Evolutionary conservation across 1,140 invertebrate genomes (phyloP).

Genomic region (Zaprionus inermis): DNA sequence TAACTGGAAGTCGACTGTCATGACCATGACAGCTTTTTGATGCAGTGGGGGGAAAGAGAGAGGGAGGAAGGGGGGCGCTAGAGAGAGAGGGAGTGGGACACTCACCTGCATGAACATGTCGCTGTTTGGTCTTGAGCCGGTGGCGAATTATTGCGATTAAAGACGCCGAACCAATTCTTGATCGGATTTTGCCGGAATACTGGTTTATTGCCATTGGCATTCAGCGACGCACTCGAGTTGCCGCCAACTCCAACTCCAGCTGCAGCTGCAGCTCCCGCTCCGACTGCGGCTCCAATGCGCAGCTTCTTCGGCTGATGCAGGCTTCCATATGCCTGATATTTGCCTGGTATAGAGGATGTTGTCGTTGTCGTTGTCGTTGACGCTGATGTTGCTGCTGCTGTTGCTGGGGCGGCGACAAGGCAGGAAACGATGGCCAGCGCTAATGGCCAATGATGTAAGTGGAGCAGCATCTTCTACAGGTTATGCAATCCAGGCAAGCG

Average conservation of each 20-base stretch:
- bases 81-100: background rate
- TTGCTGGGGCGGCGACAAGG: constrained; percentile 47
- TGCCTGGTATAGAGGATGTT: constrained; percentile 74
- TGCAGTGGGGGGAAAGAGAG: background rate
- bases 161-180: constrained; percentile 83
- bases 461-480: constrained; percentile 69
- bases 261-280: constrained; percentile 33
- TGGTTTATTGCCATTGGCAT: constrained; percentile 62
- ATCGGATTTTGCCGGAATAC: constrained; percentile 82
- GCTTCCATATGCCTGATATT: constrained; percentile 76
- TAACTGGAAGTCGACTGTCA: constrained; percentile 69
- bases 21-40: constrained; percentile 59
- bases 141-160: constrained; percentile 81
- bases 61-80: background rate
- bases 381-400: constrained; percentile 6
- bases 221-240: constrained; percentile 26
- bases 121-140: constrained; percentile 73
- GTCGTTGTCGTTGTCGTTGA: constrained; percentile 33
- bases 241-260: constrained; percentile 14
- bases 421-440: constrained; percentile 77
- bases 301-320: constrained; percentile 73
- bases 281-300: constrained; percentile 27
- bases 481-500: constrained; percentile 47
- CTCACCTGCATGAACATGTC: constrained; percentile 82
- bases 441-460: constrained; percentile 80